phyloP scores from a whole-genome alignment of 2,888 invertebrate species.

The Zaprionus obscuricornis region DNA sequence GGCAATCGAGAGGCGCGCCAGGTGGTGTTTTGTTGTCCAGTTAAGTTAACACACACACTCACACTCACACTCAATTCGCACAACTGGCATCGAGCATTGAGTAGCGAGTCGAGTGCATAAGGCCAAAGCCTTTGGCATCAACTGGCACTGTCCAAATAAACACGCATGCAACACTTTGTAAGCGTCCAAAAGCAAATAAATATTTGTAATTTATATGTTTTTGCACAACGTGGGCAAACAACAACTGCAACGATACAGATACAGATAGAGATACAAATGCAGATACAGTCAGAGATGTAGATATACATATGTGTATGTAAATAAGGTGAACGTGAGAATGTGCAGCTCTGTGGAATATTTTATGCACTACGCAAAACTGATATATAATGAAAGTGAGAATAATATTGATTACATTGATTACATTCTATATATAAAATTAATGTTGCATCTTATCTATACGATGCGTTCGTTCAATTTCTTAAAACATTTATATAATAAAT shows the following conservation, averaged over 20 bases:
- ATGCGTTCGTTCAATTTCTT: no score
- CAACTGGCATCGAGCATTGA: no score
- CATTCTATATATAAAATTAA: no score
- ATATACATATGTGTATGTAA: constrained; percentile 33
- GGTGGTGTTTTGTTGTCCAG: constrained; percentile 41
- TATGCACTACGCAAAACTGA: constrained; percentile 34
- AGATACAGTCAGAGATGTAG: neutral
- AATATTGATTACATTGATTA: constrained; percentile 10
- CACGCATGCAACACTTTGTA: constrained; percentile 74
- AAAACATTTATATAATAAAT: no score
- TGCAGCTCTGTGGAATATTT: constrained; percentile 42
- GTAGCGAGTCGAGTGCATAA: constrained; percentile 15
- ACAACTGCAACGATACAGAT: no score
- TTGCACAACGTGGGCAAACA: constrained; percentile 58
- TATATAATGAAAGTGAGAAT: no score
- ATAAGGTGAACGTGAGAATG: constrained; percentile 68
- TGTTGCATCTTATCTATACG: no score
- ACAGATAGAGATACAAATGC: constrained; percentile 57
- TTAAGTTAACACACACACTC: no score
- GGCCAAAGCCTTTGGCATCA: constrained; percentile 53
- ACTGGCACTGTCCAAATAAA: constrained; percentile 69
- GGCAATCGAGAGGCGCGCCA: constrained; percentile 48
- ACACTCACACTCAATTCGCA: no score
- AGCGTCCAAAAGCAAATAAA: constrained; percentile 68
- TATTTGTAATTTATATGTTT: constrained; percentile 73